A percentile compares a stretch with the other conserved stretches of the same genome.
phyloP scores from a whole-genome alignment of 2,797 vertebrate species.

The Tadarida brasiliensis region DNA sequence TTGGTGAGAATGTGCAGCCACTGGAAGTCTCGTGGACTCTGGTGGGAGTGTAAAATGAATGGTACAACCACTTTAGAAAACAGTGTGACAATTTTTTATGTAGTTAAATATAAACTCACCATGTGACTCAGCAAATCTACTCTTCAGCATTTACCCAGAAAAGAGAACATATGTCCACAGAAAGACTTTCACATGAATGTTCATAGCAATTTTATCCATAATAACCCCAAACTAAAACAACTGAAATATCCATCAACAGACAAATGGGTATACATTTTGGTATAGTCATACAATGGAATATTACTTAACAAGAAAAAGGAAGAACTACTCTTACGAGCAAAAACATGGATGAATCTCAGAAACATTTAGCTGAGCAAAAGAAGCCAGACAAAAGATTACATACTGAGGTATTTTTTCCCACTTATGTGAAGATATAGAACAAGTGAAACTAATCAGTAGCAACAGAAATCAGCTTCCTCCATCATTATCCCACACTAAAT shows the following conservation, averaged over 20 bases:
- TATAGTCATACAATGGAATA: not conserved
- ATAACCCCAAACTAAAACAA: not conserved
- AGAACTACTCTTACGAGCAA: not conserved
- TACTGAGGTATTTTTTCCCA: not conserved
- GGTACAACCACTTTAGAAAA: slow-evolving; percentile 25
- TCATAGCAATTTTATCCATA: not conserved
- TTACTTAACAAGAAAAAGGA: slow-evolving; percentile 10
- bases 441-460: not conserved
- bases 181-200: slow-evolving; percentile 15
- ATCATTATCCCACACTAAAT: not conserved
- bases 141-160: not conserved
- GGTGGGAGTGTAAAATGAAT: slow-evolving; percentile 18
- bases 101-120: slow-evolving; percentile 49
- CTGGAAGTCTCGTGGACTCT: not conserved
- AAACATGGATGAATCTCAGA: not conserved
- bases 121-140: not conserved
- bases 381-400: not conserved
- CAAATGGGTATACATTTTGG: not conserved
- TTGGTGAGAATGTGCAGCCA: not conserved
- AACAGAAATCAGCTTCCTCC: not conserved
- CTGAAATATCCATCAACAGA: not conserved
- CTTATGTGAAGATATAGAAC: not conserved
- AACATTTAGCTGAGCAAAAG: slow-evolving; percentile 6
- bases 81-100: not conserved
- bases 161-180: not conserved